phyloP scores from a whole-genome alignment of 2,888 invertebrate genomes.

The Drosophila lacicola region DNA sequence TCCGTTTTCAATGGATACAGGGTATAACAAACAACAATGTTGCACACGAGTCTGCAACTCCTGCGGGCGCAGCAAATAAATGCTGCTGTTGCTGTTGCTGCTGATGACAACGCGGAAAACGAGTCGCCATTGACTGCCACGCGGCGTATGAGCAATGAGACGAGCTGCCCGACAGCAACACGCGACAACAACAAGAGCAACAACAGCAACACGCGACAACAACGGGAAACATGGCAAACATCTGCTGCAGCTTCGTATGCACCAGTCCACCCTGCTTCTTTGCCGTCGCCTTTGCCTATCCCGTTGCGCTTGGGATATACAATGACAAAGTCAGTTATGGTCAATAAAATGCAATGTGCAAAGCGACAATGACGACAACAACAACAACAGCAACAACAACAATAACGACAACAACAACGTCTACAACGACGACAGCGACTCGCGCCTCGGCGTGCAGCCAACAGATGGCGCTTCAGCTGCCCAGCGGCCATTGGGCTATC shows the following conservation, averaged over 20 bases:
- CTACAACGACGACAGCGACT: constrained; percentile 11
- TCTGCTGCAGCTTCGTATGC: constrained; percentile 35
- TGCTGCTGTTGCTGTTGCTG: constrained; percentile 35
- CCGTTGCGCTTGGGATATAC: constrained; percentile 47
- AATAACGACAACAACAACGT: constrained; percentile 12
- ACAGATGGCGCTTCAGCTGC: constrained; percentile 61
- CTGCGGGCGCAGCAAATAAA: constrained; percentile 35
- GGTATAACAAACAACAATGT: constrained; percentile 61
- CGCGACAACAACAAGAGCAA: constrained; percentile 23
- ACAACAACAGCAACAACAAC: constrained; percentile 11
- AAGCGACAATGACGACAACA: constrained; percentile 60
- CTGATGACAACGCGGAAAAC: constrained; percentile 66
- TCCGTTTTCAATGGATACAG: neutral
- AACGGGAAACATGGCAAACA: constrained; percentile 38
- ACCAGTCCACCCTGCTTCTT: neutral
- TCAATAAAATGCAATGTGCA: constrained; percentile 79
- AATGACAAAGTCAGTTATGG: constrained; percentile 80
- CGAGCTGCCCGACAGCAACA: constrained; percentile 20
- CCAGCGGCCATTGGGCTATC: constrained; percentile 26
- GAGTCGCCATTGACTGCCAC: constrained; percentile 56
- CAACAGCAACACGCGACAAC: constrained; percentile 28
- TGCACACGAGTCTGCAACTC: constrained; percentile 51
- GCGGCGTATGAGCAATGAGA: constrained; percentile 71
- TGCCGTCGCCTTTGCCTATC: neutral
- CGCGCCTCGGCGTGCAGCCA: constrained; percentile 31